These are phyloP conservation scores for Papilio demoleus DNA, from an alignment of 2,888 invertebrate genomes.

Conservation along the genomic window DNA sequence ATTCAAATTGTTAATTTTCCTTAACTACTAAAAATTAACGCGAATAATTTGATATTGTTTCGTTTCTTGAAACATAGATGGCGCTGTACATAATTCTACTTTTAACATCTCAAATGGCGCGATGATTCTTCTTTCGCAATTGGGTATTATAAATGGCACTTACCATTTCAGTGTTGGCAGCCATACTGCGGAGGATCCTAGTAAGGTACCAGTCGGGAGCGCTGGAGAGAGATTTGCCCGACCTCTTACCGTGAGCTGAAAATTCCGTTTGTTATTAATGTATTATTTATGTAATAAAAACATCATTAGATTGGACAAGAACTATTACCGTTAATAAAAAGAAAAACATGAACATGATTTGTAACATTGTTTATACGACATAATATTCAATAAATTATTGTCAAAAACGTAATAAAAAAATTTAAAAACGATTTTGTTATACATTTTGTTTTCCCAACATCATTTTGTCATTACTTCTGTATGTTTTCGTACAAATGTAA, in stretches of 20 bases:
- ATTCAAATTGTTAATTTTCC: too few species aligned
- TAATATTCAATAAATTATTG: too few species aligned
- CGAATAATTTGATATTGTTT: too few species aligned
- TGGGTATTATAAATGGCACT: conserved; percentile 23
- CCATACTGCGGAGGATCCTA: conserved; percentile 68
- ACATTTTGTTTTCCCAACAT: neutral
- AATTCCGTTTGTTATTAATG: conserved; percentile 43
- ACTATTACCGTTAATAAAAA: too few species aligned
- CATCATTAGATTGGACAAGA: too few species aligned
- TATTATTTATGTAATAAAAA: too few species aligned
- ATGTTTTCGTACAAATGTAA: neutral
- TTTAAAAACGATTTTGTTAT: too few species aligned
- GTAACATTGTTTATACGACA: neutral
- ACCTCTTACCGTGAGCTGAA: conserved; percentile 86
- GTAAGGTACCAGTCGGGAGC: conserved; percentile 76
- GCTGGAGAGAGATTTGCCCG: conserved; percentile 66
- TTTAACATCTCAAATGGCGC: too few species aligned
- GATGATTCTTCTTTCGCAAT: too few species aligned
- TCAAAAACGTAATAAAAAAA: neutral
- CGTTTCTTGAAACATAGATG: conserved; percentile 10
- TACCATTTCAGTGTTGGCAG: conserved; percentile 67
- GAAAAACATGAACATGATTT: too few species aligned
- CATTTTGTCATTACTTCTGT: neutral
- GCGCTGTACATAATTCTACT: neutral
- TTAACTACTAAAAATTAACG: too few species aligned